A percentile compares a stretch with the other conserved stretches of the same genome.
Evolutionary conservation across 2,113 vertebrate genomes (phyloP).

Genomic region (Rhinoptilus africanus): DNA sequence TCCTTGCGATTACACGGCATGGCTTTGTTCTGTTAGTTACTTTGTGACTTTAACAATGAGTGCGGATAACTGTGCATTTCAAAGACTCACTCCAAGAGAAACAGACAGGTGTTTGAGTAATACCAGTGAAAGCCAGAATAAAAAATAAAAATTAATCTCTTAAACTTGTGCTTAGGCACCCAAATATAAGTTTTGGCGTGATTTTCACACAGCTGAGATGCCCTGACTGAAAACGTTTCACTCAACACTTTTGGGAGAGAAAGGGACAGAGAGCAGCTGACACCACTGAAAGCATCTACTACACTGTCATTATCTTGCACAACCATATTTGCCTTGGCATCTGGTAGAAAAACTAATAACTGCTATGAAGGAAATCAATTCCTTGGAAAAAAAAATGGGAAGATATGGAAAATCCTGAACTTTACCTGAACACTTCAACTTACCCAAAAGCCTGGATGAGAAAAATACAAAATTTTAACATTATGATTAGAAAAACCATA

Average conservation of each 20-base stretch:
- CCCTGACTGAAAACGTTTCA: not conserved
- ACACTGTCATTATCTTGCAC: not conserved
- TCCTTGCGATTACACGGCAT: not conserved
- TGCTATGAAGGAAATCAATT: not conserved
- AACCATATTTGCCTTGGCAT: not conserved
- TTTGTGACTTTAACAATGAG: not conserved
- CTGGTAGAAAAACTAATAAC: not conserved
- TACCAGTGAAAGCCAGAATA: not conserved
- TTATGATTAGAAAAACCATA: not conserved
- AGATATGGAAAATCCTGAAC: not conserved
- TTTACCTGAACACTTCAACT: not conserved
- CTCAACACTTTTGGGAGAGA: not conserved
- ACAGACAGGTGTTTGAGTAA: not conserved
- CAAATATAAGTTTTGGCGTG: not conserved
- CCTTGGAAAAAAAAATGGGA: not conserved
- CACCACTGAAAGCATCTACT: not conserved
- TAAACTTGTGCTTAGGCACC: not conserved
- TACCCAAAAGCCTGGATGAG: not conserved
- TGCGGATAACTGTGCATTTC: not conserved
- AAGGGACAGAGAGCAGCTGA: not conserved
- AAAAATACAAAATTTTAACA: not conserved
- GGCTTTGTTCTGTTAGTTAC: not conserved
- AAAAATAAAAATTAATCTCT: not conserved
- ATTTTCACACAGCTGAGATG: not conserved
- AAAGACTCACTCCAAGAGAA: not conserved